Base-by-base conservation (phyloP, 2,113 vertebrate species). In the Protobothrops mucrosquamatus region DNA sequence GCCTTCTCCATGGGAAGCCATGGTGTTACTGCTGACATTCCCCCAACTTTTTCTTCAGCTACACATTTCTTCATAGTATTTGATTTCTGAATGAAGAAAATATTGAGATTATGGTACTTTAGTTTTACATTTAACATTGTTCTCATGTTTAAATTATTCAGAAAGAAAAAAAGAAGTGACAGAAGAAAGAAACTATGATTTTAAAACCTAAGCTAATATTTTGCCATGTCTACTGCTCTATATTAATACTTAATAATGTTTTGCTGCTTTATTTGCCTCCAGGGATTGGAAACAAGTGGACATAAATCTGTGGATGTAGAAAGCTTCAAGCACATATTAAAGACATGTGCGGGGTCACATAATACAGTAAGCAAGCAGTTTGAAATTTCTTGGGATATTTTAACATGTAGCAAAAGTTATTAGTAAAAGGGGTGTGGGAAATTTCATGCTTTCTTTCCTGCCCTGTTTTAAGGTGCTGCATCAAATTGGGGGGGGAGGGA, bases 271-370 rank as follows among this genome's bases (percentile, higher is more conserved):
- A 94, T 93, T 85, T 20, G 26, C 26, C 94, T 59, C 29, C 85
- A 98, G 98, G 97, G 98, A 29, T 81, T 96, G 94, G 96, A 96
- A 96, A 97, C 91, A 34, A 95, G 56, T 39, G 96, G 97, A 69
- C 96, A 57, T 51, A 96, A 95, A 94, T 96, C 95, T 92, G 56
- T 97, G 87, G 96, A 97, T 92, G 87, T 95, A 56, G 96, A 97
- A 51, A 96, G 95, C 39, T 98, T 98, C 96, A 96, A 95, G 89
- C 54, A 11, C 61, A 91, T 98, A 81, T 90, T 97, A 93, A 98
- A 97, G 96, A 98, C 96, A 57, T 97, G 96, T 90, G 93, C 97
- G 93, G 97, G 88, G 93, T 96, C 97, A 91, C 94, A 89, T 29
- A 93, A 93, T 52, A 96, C 94, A 92, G 98, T 98, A 97, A 95